phyloP scores from a whole-genome alignment of 2,113 vertebrate species.

The Cynocephalus volans region DNA sequence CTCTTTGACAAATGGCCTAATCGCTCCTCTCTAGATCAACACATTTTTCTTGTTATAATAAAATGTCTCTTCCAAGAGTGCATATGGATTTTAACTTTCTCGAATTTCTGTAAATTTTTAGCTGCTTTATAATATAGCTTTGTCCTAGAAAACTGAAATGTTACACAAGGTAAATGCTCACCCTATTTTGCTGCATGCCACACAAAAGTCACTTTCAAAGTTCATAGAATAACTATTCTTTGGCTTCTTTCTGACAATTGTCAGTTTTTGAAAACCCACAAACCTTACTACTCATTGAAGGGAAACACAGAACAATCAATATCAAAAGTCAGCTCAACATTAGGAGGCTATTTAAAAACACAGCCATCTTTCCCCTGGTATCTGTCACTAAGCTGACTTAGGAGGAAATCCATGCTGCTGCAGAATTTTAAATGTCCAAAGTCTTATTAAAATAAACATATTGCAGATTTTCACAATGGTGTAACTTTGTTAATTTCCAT shows the following conservation, averaged over 20 bases:
- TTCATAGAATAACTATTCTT: constrained; percentile 77
- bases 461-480: not conserved
- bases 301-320: constrained; percentile 63
- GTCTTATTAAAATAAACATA: constrained; percentile 15
- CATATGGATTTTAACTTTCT: constrained; percentile 85
- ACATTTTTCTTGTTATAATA: constrained; percentile 89
- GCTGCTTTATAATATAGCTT: constrained; percentile 60
- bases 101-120: constrained; percentile 82
- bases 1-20: constrained; percentile 88
- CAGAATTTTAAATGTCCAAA: not conserved
- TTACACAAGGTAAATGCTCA: constrained; percentile 77
- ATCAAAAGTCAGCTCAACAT: constrained; percentile 58
- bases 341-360: constrained; percentile 77
- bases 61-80: constrained; percentile 86
- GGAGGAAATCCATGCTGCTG: constrained; percentile 25
- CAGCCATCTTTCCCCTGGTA: not conserved
- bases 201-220: constrained; percentile 79
- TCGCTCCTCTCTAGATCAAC: constrained; percentile 83
- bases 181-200: constrained; percentile 50
- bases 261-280: constrained; percentile 82
- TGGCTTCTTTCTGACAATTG: constrained; percentile 75
- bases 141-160: constrained; percentile 74
- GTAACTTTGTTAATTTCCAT: not conserved
- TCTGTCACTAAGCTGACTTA: constrained; percentile 11
- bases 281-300: constrained; percentile 71